Evolutionary conservation across 2,888 invertebrate species (phyloP), one percentile per base, ranked within the genome.

Genomic region (Dryobotodes eremita): DNA sequence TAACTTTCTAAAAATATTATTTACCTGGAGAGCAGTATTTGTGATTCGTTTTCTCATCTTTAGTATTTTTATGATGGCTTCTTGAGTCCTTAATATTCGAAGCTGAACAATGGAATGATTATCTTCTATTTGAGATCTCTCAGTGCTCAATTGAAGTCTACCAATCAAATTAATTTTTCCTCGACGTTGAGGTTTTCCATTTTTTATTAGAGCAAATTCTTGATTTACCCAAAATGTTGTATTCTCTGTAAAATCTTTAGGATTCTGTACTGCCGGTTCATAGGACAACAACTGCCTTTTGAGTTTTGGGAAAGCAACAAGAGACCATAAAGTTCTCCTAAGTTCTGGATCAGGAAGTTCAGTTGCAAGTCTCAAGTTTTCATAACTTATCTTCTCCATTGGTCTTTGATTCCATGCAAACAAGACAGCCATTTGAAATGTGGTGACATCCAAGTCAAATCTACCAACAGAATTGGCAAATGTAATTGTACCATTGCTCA

Each of bases 361-460:
- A 2, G 99, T 99, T 7, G 99, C 99, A 87, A 99, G 97, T 90
- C 99, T 97, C 80, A 99, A 97, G 96, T 99, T 99, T 96, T 99
- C 99, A 92, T 99, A 99, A n/a, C 99, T 98, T 83, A 99, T 98
- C 95, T 98, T 98, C 91, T 99, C 99, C 89, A 98, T 97, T 2
- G 99, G 99, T 86, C 99, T 97, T 94, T 99, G 99, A 97, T 99
- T 99, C 99, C 99, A 99, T 26, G 99, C 99, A 97, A 99, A 99
- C 65, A 99, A 97, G 26, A 99, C 99, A 61, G 99, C 99, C 99
- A 99, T 99, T 98, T 99, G 99, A 96, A 99, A 99, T 48, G 99
- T 99, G 23, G 99, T 99, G 11, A 99, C 99, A 94, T 99, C 99
- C 90, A 99, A 97, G 96, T 99, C 99, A 96, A 99, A 99, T 89